Base-by-base conservation (phyloP, 2,888 invertebrate species). In the Leptogaster cylindrica region DNA sequence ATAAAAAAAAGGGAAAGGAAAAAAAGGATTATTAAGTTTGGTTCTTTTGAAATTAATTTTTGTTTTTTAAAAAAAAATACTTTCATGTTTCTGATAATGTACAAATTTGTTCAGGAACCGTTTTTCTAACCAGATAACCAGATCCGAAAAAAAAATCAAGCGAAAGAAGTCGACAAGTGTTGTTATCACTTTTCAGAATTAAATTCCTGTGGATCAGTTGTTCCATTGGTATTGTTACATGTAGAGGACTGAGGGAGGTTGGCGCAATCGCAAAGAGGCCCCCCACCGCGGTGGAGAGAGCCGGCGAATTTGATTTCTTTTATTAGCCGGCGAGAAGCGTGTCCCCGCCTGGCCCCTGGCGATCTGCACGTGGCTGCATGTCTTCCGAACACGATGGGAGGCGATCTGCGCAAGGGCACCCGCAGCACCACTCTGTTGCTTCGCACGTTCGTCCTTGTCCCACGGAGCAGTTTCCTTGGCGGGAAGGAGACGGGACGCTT, bases 341-440 rank as follows among this genome's bases (percentile, higher is more conserved):
- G 18, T 16, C 28, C 28, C 50, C 50, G 25, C 6, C 50, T 14
- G 27, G 52, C 52, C 18, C 33, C 52, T 52, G 33, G 16, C 6
- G 16, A 20, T 14, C 14, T 52, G 20, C 52, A 52, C 52, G 52
- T 52, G 52, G 52, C 12, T 10, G 12, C n/a, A 52, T 33, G 52
- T 52, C 52, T 33, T 10, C 33, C 16, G 33, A 18, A 33, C 31
- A 18, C 33, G 28, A 52, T 52, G 52, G 52, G 52, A 18, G 52
- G 52, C 28, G 33, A 52, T 52, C 28, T 52, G 52, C 52, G 52
- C 52, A 52, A 33, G 18, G 12, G 25, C 12, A 14, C 12, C 58
- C 8, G 58, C 36, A 25, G 58, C 23, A 58, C 12, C 58, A 58
- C 58, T 39, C 58, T 58, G 58, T 58, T 58, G 58, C 58, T 58